Evolutionary conservation across 2,888 invertebrate genomes (phyloP).

Genomic region (Heliconius hortense): DNA sequence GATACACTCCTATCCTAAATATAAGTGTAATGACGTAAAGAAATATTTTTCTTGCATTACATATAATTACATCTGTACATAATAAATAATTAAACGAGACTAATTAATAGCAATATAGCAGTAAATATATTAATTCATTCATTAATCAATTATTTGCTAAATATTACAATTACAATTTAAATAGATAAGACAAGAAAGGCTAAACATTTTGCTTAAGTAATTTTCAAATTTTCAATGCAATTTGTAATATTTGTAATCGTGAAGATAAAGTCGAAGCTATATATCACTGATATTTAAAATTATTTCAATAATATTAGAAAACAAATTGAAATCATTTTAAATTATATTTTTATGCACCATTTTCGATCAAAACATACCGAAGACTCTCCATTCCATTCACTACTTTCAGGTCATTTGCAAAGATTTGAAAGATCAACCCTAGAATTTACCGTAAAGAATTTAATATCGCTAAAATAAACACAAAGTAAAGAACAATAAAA

Average conservation of each 20-base stretch:
- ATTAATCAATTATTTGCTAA: not conserved
- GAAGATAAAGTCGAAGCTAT: not conserved
- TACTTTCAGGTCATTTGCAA: not conserved
- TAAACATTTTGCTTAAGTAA: not conserved
- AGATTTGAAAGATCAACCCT: not conserved
- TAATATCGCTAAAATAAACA: no score
- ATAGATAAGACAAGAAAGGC: not conserved
- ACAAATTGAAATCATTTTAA: not conserved
- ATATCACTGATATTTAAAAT: no score
- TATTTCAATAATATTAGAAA: no score
- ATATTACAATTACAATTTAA: not conserved
- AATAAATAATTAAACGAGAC: not conserved
- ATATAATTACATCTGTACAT: not conserved
- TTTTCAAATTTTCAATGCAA: not conserved
- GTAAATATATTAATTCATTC: not conserved
- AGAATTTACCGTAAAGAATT: no score
- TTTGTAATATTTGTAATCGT: not conserved
- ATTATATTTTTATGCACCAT: not conserved
- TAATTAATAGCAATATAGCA: not conserved
- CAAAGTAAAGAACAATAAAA: not conserved
- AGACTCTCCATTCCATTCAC: no score
- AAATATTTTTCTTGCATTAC: not conserved
- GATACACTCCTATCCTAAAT: no score
- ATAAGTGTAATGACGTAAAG: no score
- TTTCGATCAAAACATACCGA: no score